These are phyloP conservation scores for Aptenodytes patagonicus DNA, from an alignment of 2,113 vertebrate species.

Conservation along the genomic window DNA sequence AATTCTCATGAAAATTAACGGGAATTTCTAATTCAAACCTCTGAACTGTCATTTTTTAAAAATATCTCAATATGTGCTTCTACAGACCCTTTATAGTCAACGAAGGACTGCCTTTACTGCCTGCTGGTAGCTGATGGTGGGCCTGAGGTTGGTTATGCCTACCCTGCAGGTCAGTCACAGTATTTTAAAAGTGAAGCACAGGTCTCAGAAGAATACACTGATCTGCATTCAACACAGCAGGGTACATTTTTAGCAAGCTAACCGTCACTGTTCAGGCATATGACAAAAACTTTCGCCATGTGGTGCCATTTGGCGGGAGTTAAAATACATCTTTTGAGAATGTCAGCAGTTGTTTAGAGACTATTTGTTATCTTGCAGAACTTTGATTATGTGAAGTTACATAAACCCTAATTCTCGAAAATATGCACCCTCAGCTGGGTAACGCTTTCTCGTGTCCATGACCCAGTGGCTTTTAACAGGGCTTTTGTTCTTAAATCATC, in stretches of 20 bases:
- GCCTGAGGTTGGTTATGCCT: neutral
- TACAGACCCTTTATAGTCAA: neutral
- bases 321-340: neutral
- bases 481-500: neutral
- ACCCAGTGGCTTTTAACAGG: neutral
- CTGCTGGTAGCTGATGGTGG: neutral
- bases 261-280: neutral
- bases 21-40: neutral
- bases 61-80: neutral
- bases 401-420: neutral
- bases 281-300: neutral
- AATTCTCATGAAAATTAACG: neutral
- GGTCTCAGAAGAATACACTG: neutral
- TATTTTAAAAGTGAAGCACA: neutral
- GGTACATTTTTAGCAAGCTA: neutral
- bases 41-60: neutral
- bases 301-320: neutral
- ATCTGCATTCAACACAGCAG: neutral
- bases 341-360: neutral
- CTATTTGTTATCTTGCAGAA: neutral
- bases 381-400: neutral
- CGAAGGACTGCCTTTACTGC: neutral
- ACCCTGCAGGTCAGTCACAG: neutral
- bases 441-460: neutral
- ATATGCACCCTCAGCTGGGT: neutral